Evolutionary conservation across 92 coral and sea anemone genomes (phyloP).

Genomic region (Scolanthus callimorphus): DNA sequence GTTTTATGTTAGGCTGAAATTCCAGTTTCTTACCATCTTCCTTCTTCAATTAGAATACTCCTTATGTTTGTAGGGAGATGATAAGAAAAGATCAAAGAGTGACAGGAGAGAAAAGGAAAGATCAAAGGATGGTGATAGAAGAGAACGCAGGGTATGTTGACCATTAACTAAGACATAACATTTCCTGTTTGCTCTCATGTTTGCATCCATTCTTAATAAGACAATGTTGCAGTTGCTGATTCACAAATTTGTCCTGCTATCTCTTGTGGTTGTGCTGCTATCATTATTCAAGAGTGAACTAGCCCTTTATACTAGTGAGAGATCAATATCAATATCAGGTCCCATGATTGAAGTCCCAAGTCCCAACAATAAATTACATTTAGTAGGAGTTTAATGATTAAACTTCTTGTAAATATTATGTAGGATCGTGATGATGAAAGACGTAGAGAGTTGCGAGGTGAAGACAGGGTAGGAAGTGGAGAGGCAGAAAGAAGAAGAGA

Average conservation of each 20-base stretch:
- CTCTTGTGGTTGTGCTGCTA: too few species aligned
- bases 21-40: too few species aligned
- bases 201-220: too few species aligned
- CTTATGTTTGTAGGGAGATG: neutral
- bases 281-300: constrained; percentile 8
- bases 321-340: too few species aligned
- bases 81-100: constrained; percentile 55
- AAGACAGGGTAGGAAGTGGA: constrained; percentile 15
- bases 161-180: neutral
- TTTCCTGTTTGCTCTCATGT: neutral
- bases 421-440: constrained; percentile 26
- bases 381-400: too few species aligned
- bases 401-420: too few species aligned
- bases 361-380: too few species aligned
- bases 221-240: too few species aligned
- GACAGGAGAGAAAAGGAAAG: constrained; percentile 65
- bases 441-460: constrained; percentile 1
- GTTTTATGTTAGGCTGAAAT: too few species aligned
- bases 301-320: constrained; percentile 8
- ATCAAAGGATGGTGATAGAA: constrained; percentile 68
- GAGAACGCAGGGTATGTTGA: constrained; percentile 53
- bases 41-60: too few species aligned
- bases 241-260: too few species aligned
- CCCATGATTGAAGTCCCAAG: too few species aligned
- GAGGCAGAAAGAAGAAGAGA: constrained; percentile 35